Percentiles rank a stretch among this genome's conserved stretches.
Evolutionary conservation across 2,797 vertebrate genomes (phyloP).

Genomic region (Bradypodion pumilum): DNA sequence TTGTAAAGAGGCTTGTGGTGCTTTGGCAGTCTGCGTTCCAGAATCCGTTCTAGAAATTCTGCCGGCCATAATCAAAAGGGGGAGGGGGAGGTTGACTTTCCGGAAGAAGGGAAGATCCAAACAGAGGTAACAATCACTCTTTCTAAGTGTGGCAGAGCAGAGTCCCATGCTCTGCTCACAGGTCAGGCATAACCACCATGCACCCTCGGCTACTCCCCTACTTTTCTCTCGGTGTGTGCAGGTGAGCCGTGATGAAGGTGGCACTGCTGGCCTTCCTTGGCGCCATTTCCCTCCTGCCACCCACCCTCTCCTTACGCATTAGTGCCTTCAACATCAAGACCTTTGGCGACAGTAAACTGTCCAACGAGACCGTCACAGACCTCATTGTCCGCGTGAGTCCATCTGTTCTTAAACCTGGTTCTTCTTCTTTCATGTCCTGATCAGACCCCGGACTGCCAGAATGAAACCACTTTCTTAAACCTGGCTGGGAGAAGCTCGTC

Average conservation of each 20-base stretch:
- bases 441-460: too few relatives aligned
- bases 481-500: too few relatives aligned
- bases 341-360: constrained; percentile 75
- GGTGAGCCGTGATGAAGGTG: constrained; percentile 37
- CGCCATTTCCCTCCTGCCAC: constrained; percentile 41
- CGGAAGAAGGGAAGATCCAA: not conserved
- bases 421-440: not conserved
- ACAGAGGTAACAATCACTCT: too few relatives aligned
- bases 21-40: too few relatives aligned
- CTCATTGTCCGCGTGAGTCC: constrained; percentile 70
- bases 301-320: constrained; percentile 53
- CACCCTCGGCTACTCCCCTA: too few relatives aligned
- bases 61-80: too few relatives aligned
- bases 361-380: constrained; percentile 64
- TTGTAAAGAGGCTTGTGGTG: not conserved
- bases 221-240: constrained; percentile 22
- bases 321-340: constrained; percentile 74
- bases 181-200: too few relatives aligned
- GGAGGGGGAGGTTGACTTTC: not conserved
- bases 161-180: too few relatives aligned
- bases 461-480: too few relatives aligned
- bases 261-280: constrained; percentile 15
- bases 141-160: not conserved
- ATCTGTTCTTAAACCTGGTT: not conserved
- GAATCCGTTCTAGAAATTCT: not conserved